These are phyloP conservation scores for Acronicta psi DNA, from an alignment of 2,888 invertebrate species.

Conservation along the genomic window DNA sequence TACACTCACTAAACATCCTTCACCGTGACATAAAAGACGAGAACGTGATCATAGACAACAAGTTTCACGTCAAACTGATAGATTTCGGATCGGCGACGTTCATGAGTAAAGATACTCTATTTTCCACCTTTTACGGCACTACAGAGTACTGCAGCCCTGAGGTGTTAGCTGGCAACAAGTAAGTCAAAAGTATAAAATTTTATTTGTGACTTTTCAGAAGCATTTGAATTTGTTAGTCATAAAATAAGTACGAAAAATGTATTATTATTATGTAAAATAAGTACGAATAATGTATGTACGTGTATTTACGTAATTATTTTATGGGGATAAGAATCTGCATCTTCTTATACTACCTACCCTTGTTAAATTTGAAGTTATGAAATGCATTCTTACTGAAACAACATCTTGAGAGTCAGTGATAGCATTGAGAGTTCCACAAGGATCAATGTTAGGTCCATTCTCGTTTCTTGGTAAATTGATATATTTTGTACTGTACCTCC, in stretches of 20 bases:
- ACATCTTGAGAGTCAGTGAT: accelerated
- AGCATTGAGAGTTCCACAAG: slow-evolving; percentile 1
- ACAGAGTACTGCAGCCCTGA: slow-evolving; percentile 94
- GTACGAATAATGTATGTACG: too few species aligned
- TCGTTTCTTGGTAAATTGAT: not conserved
- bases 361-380: not conserved
- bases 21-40: slow-evolving; percentile 94
- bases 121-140: slow-evolving; percentile 93
- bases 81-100: slow-evolving; percentile 94
- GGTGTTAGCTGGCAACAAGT: slow-evolving; percentile 92
- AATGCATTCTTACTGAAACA: not conserved
- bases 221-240: slow-evolving; percentile 11
- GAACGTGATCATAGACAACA: slow-evolving; percentile 92
- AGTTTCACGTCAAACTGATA: slow-evolving; percentile 92
- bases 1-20: slow-evolving; percentile 91
- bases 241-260: too few species aligned
- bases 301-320: too few species aligned
- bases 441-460: not conserved
- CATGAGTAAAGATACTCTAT: slow-evolving; percentile 90
- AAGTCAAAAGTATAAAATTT: slow-evolving; percentile 54
- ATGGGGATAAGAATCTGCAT: not conserved
- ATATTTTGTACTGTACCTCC: too few species aligned
- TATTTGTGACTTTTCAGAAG: not conserved
- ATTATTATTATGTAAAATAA: too few species aligned
- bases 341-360: not conserved